Percentiles rank a stretch among this genome's conserved stretches.
phyloP scores from a whole-genome alignment of 2,113 vertebrate species.

The Eurypyga helias region DNA sequence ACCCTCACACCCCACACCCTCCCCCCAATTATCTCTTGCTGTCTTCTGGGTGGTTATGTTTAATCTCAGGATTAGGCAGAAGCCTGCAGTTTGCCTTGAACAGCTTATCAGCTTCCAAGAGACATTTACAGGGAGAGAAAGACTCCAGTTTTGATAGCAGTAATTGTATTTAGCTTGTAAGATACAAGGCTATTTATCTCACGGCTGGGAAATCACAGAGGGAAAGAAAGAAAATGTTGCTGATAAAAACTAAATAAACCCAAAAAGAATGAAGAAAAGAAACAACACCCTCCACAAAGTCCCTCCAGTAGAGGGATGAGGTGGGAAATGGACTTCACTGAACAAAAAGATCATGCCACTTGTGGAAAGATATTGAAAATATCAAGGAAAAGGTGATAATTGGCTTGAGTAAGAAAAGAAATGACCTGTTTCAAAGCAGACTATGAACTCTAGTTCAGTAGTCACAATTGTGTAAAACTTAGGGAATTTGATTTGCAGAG shows the following conservation, averaged over 20 bases:
- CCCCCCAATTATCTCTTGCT: slow-evolving; percentile 46
- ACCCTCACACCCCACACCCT: background rate
- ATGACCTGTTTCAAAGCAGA: background rate
- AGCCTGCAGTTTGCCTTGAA: slow-evolving; percentile 75
- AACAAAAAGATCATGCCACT: background rate
- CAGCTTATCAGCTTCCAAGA: slow-evolving; percentile 79
- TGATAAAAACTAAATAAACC: slow-evolving; percentile 69
- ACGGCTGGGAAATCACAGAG: slow-evolving; percentile 68
- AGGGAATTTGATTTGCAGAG: background rate
- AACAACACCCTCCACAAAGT: background rate
- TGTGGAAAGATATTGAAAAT: background rate
- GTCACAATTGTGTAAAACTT: background rate
- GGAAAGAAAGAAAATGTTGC: slow-evolving; percentile 51
- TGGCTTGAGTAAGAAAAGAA: background rate
- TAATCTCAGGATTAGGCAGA: slow-evolving; percentile 81
- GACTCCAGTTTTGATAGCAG: slow-evolving; percentile 81
- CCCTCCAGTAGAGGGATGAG: background rate
- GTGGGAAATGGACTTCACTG: background rate
- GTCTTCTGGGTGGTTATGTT: slow-evolving; percentile 75
- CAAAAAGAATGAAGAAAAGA: background rate
- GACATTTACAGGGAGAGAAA: slow-evolving; percentile 78
- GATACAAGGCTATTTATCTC: slow-evolving; percentile 82
- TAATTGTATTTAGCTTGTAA: slow-evolving; percentile 87
- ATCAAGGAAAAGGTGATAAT: background rate
- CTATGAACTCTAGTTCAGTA: background rate